Percentiles rank a stretch among this genome's conserved stretches.
Evolutionary conservation across 2,113 vertebrate species (phyloP).

Genomic region (Uria lomvia): DNA sequence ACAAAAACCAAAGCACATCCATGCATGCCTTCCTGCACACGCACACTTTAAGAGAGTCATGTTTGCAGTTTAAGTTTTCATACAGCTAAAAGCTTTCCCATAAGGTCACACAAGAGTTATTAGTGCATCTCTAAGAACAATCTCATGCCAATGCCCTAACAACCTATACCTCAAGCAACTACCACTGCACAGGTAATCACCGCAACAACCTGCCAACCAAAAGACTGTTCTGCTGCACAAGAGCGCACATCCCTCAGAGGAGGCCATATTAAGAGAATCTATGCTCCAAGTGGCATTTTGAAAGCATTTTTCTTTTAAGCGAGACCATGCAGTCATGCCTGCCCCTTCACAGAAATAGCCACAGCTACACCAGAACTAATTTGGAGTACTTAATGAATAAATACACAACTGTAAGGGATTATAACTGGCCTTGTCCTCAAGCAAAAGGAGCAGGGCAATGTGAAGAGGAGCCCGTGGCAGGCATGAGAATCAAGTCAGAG

Average conservation of each 20-base stretch:
- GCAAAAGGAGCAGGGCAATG: neutral
- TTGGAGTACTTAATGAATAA: neutral
- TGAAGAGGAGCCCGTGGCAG: neutral
- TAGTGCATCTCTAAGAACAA: neutral
- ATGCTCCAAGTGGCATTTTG: neutral
- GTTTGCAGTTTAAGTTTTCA: neutral
- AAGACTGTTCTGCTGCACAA: neutral
- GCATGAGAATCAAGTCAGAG: neutral
- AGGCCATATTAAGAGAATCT: neutral
- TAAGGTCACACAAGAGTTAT: neutral
- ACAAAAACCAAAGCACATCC: neutral
- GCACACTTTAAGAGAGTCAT: too few relatives aligned
- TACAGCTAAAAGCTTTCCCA: neutral
- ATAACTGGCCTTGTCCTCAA: neutral
- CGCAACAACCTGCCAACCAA: neutral
- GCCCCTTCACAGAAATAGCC: neutral
- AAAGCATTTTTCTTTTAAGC: neutral
- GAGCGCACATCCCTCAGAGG: neutral
- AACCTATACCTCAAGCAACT: neutral
- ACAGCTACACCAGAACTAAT: neutral
- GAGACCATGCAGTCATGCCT: rapidly evolving
- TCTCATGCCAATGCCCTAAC: neutral
- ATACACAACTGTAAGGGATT: neutral
- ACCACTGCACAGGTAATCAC: neutral
- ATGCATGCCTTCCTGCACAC: neutral